Conservation (phyloP, 2,888 invertebrate genomes). For the Limnephilus auricula region DNA sequence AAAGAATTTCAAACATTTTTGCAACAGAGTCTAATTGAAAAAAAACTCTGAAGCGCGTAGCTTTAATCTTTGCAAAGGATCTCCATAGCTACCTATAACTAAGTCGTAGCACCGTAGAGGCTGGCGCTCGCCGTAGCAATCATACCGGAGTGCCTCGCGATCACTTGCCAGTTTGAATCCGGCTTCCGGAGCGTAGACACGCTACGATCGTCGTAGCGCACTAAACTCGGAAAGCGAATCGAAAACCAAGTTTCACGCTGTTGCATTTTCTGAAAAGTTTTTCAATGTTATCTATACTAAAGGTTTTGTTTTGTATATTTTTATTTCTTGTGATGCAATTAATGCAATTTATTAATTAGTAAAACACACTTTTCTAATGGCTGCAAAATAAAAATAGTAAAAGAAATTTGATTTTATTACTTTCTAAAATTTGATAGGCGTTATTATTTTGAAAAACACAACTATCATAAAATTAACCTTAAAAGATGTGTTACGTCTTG, state of each 20-base stretch:
- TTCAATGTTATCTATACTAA: background rate
- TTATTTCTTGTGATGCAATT: too few relatives aligned
- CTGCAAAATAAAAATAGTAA: too few relatives aligned
- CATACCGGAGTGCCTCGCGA: background rate
- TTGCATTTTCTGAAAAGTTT: background rate
- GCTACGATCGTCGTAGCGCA: background rate
- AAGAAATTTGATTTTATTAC: background rate
- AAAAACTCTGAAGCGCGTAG: background rate
- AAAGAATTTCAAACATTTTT: background rate
- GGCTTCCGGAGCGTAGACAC: constrained; percentile 27
- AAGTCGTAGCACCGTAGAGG: background rate
- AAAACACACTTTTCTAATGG: too few relatives aligned
- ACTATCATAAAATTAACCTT: background rate
- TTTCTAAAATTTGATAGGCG: background rate
- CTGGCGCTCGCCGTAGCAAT: background rate
- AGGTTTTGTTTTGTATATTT: background rate
- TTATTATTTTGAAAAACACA: background rate
- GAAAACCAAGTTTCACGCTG: background rate
- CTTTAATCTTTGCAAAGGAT: background rate
- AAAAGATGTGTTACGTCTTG: background rate
- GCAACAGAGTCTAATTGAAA: background rate
- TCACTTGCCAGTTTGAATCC: background rate
- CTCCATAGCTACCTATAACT: background rate
- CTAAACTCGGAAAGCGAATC: background rate
- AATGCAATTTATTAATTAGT: too few relatives aligned